Percentiles rank a stretch among this genome's conserved stretches.
These are phyloP conservation scores for Rhodinocichla rosea DNA, from an alignment of 2,113 vertebrate genomes.

Conservation along the genomic window DNA sequence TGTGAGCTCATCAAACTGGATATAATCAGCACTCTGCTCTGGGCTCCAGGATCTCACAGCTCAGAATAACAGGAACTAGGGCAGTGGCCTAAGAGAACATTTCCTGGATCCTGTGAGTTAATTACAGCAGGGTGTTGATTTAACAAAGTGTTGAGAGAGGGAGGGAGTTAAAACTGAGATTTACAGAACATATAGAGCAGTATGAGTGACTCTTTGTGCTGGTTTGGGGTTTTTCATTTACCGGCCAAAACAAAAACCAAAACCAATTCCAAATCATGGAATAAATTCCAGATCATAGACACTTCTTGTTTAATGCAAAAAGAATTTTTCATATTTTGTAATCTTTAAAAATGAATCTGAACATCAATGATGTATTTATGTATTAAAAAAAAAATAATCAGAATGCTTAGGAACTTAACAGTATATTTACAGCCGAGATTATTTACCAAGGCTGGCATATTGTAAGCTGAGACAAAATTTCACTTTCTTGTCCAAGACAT, in stretches of 20 bases:
- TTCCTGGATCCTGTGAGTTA: neutral
- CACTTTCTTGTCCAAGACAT: neutral
- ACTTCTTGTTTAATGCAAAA: neutral
- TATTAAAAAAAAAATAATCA: fast-evolving
- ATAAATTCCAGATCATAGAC: neutral
- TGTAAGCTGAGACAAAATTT: neutral
- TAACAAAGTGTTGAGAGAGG: neutral
- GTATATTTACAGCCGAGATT: neutral
- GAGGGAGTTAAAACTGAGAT: neutral
- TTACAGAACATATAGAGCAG: neutral
- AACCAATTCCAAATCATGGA: neutral
- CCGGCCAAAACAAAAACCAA: neutral
- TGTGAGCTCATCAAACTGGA: neutral
- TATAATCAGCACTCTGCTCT: neutral
- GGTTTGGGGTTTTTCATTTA: neutral
- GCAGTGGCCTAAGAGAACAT: neutral
- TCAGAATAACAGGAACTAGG: neutral
- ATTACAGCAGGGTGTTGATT: neutral
- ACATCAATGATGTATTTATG: neutral
- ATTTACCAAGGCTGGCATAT: neutral
- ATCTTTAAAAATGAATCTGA: neutral
- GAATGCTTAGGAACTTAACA: neutral
- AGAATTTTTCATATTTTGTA: neutral
- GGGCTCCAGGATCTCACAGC: neutral
- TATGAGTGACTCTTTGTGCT: neutral